Evolutionary conservation across 2,113 vertebrate genomes (phyloP), one percentile per base, ranked within the genome.

Genomic region (Alexandromys fortis): DNA sequence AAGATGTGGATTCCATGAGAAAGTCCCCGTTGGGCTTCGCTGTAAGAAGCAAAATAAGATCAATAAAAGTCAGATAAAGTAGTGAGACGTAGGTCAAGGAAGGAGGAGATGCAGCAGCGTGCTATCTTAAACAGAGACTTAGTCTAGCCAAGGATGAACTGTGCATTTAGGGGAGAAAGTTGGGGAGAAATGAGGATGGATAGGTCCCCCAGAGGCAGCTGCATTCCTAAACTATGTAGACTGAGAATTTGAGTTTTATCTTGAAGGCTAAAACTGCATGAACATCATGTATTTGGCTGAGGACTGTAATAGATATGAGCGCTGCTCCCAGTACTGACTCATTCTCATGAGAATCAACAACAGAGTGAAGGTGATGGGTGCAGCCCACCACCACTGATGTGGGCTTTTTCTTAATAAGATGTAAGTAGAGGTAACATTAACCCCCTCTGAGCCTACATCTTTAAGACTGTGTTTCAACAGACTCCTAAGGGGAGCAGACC

Each of bases 211-310:
- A 33, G n/a, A 42, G 19, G 24, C 5, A n/a, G n/a, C 65, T 28
- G 47, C 21, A 67, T 55, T 90, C n/a, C n/a, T 68, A 65, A 17
- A 1, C 61, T n/a, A 35, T 11, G 35, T 16, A 88, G 4, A 38
- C 47, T 52, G 85, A 61, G 33, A 65, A 86, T 55, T 75, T 89
- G 55, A 96, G 79, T 52, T 95, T 86, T 11, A 86, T n/a, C 47
- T 86, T 55, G 55, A 92, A 92, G 95, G 77, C 5, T 30, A 67
- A 92, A 87, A 96, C 35, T 24, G 21, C 42, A 42, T 16, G 47
- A 35, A 91, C 73, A 72, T 90, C 13, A 5, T 45, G 72, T n/a
- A 86, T 77, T 55, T 9, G 61, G 21, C 13, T 86, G 49, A 70
- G 30, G 24, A 67, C 17, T 77, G 14, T 2, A 6, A 0, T 26